Percentiles rank a stretch among this genome's conserved stretches.
These are phyloP conservation scores for Hyles euphorbiae DNA, from an alignment of 1,140 invertebrate genomes.

Conservation along the genomic window DNA sequence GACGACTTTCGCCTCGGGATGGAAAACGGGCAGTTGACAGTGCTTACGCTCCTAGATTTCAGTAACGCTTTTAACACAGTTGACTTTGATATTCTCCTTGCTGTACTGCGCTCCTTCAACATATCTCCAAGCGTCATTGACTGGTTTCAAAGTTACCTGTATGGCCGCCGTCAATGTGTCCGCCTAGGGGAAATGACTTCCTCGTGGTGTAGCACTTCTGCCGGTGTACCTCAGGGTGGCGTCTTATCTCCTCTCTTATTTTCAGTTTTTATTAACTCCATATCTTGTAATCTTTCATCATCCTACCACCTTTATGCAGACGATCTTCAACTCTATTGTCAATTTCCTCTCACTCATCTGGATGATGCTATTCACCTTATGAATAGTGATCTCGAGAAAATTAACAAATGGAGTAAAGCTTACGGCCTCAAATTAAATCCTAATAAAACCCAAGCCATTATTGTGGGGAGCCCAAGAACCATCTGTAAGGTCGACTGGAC, in stretches of 20 bases:
- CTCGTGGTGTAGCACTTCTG: not conserved
- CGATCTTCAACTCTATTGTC: slow-evolving; percentile 81
- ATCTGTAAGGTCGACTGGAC: slow-evolving; percentile 1
- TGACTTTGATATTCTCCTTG: not conserved
- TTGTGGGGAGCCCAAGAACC: not conserved
- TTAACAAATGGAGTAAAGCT: not conserved
- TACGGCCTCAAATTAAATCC: slow-evolving; percentile 8
- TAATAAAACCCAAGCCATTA: slow-evolving; percentile 1
- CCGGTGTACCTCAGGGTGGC: slow-evolving; percentile 3
- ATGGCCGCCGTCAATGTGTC: not conserved
- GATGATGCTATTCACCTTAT: not conserved
- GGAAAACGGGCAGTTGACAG: not conserved
- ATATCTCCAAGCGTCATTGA: not conserved
- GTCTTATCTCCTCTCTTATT: not conserved
- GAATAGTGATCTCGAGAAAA: not conserved
- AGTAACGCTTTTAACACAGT: slow-evolving; percentile 7
- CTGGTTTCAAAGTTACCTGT: not conserved
- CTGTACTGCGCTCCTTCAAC: not conserved
- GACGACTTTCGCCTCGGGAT: not conserved
- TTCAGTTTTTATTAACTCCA: slow-evolving; percentile 2
- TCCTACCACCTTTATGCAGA: slow-evolving; percentile 7
- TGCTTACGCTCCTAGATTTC: slow-evolving; percentile 1
- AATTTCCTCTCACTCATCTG: not conserved
- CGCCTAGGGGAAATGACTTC: not conserved
- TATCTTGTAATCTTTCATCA: not conserved